A percentile compares a stretch with the other conserved stretches of the same genome.
These are phyloP conservation scores for Neolamprologus longior DNA, from an alignment of 2,113 vertebrate genomes.

Conservation along the genomic window DNA sequence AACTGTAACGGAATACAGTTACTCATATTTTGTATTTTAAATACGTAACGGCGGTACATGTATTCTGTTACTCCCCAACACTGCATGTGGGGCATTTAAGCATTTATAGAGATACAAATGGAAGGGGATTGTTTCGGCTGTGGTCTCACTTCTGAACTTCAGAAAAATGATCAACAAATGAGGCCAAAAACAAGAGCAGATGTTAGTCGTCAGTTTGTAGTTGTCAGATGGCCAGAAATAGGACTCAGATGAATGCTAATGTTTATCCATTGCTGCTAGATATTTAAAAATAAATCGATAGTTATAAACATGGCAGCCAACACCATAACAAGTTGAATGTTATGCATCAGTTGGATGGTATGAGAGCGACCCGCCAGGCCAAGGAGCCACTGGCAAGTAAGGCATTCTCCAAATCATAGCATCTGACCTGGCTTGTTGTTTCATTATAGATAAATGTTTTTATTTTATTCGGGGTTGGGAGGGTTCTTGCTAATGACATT, in stretches of 20 bases:
- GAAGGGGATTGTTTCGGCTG: not conserved
- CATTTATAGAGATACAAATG: not conserved
- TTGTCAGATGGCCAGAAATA: not conserved
- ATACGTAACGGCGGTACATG: too few species aligned
- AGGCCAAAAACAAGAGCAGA: not conserved
- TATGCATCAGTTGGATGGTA: not conserved
- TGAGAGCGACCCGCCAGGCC: fast-evolving
- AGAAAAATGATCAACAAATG: not conserved
- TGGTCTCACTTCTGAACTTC: not conserved
- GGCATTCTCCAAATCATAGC: fast-evolving
- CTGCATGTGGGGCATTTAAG: too few species aligned
- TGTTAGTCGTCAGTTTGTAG: not conserved
- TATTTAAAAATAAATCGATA: not conserved
- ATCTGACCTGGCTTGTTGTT: not conserved
- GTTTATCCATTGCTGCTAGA: not conserved
- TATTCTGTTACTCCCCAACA: too few species aligned
- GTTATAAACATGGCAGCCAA: not conserved
- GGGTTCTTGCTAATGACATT: not conserved
- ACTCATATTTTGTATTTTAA: too few species aligned
- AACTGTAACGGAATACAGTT: too few species aligned
- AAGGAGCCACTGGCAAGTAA: not conserved
- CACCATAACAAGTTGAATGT: not conserved
- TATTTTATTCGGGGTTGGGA: fast-evolving
- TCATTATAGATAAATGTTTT: not conserved
- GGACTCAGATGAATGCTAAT: not conserved